Evolutionary conservation across 2,113 vertebrate genomes (phyloP), one percentile per base, ranked within the genome.

Genomic region (Cavia porcellus): DNA sequence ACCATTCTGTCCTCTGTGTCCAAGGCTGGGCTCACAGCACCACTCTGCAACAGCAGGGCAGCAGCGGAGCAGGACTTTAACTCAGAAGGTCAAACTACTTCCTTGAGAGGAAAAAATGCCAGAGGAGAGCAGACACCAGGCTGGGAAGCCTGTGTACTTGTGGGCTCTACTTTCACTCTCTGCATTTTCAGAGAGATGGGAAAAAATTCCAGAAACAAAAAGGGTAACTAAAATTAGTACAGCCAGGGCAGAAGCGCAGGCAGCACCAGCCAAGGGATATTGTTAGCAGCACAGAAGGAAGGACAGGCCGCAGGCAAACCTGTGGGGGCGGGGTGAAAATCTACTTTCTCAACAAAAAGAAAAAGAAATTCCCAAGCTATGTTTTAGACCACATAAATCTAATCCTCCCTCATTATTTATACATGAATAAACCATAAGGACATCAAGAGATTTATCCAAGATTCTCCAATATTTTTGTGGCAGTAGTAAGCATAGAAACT

Each of bases 401-500:
- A 81, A 91, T 75, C 25, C 19, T 12, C 7, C 35, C 45, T 62
- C 59, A 94, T n/a, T 79, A 47, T 75, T 74, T 20, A 35, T 15
- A 55, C 19, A 88, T 32, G 20, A 94, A 93, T 35, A 64, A 77
- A 66, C 3, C 12, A 38, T 81, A 45, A 89, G 77, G 4, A 84
- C 17, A 66, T 52, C 28, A 79, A 11, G 35, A 55, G 9, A 7
- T 68, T 90, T 62, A 79, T 6, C 62, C 86, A 92, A 94, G 5
- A 35, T 80, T 86, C 68, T 7, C 90, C 47, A 89, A 59, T 45
- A 45, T 52, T 59, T 68, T 24, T 35, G 15, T 14, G 35, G 17
- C 11, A 52, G 61, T 64, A n/a, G 72, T 95, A 92, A 96, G 79
- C 96, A 94, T 25, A 97, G 89, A 94, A 55, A 20, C 50, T 28